These are phyloP conservation scores for Donacobius atricapilla DNA, from an alignment of 2,113 vertebrate genomes.

Conservation along the genomic window DNA sequence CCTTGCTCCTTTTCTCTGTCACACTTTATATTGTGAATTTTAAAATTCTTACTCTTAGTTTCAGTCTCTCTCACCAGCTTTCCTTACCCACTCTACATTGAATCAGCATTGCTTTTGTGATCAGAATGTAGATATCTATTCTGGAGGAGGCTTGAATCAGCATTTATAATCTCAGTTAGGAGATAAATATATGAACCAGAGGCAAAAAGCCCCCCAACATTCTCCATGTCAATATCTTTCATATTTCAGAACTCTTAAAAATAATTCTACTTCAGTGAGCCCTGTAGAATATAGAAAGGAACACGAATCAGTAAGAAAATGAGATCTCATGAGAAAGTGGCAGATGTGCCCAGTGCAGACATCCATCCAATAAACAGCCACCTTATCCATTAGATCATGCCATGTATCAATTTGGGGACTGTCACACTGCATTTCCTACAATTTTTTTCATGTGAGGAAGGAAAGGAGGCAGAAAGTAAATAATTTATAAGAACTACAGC, in stretches of 20 bases:
- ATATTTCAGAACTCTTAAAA: neutral
- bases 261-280: neutral
- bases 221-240: neutral
- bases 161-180: neutral
- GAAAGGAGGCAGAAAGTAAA: neutral
- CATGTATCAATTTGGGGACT: neutral
- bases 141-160: neutral
- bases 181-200: neutral
- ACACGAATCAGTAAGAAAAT: neutral
- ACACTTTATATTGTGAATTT: neutral
- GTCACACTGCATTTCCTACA: neutral
- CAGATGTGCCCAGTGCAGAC: neutral
- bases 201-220: neutral
- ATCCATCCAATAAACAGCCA: neutral
- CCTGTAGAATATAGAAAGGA: neutral
- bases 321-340: neutral
- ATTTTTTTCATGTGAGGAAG: neutral
- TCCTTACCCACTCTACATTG: neutral
- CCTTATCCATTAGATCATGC: neutral
- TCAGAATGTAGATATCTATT: neutral
- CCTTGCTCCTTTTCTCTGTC: neutral
- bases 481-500: neutral
- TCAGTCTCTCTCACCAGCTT: neutral
- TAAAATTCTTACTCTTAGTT: neutral
- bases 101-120: neutral